Conservation (phyloP, 2,888 invertebrate species). For the Archips xylosteana region DNA sequence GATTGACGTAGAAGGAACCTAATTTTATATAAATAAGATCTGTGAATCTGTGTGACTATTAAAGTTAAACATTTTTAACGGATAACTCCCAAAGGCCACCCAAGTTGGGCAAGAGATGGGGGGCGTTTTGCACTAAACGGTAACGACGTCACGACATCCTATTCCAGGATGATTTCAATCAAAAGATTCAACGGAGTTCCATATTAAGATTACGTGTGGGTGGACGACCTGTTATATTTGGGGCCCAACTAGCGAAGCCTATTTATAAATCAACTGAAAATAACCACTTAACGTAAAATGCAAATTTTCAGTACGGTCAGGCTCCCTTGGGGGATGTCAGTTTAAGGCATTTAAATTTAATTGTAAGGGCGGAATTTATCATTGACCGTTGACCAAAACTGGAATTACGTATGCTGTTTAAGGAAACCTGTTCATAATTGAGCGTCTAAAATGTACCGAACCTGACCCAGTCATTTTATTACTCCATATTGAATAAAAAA, state of each 20-base stretch:
- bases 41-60: conserved; percentile 15
- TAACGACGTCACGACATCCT: conserved; percentile 22
- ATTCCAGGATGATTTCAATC: conserved; percentile 4
- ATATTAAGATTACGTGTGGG: conserved; percentile 5
- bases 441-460: not conserved
- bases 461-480: not conserved
- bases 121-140: conserved; percentile 14
- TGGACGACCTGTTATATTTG: conserved; percentile 1
- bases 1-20: not conserved
- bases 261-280: conserved; percentile 9
- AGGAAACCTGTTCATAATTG: not conserved
- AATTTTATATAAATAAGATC: conserved; percentile 16
- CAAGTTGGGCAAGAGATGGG: conserved; percentile 18
- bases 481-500: not conserved
- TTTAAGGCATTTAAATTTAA: conserved; percentile 1
- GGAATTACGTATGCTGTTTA: not conserved
- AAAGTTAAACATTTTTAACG: conserved; percentile 20
- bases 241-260: conserved; percentile 2
- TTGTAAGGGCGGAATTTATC: conserved; percentile 1
- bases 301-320: not conserved
- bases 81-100: conserved; percentile 19
- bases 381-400: not conserved
- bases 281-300: conserved; percentile 2
- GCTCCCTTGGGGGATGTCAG: not conserved
- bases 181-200: conserved; percentile 7